phyloP scores from a whole-genome alignment of 2,888 invertebrate species.

The Zaprionus lineosus region DNA sequence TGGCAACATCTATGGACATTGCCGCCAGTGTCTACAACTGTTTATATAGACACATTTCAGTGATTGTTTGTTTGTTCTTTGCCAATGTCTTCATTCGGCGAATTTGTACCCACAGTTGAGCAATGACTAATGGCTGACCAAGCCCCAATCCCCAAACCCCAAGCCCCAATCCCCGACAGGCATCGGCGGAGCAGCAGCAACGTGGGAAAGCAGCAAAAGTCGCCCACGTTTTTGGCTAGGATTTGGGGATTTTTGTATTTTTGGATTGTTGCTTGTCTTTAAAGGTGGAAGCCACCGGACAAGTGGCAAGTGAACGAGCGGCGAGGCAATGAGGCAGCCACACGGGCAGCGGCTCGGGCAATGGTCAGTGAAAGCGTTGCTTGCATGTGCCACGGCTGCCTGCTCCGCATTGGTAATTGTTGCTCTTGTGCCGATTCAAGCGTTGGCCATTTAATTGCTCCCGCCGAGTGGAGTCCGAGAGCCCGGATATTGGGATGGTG shows the following conservation, averaged over 20 bases:
- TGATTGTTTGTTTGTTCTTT: slow-evolving; percentile 53
- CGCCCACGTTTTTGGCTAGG: slow-evolving; percentile 54
- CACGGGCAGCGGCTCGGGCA: slow-evolving; percentile 36
- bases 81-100: slow-evolving; percentile 30
- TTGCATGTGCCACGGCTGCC: slow-evolving; percentile 51
- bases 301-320: neutral
- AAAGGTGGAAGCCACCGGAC: neutral
- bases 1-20: slow-evolving; percentile 29
- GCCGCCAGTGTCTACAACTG: too few relatives aligned
- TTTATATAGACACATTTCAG: slow-evolving; percentile 12
- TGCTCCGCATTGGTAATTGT: slow-evolving; percentile 74
- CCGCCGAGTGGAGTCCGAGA: slow-evolving; percentile 16
- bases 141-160: too few relatives aligned
- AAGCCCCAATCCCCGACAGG: too few relatives aligned
- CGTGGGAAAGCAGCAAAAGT: slow-evolving; percentile 48
- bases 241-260: slow-evolving; percentile 12
- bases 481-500: slow-evolving; percentile 62
- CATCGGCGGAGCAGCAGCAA: slow-evolving; percentile 20
- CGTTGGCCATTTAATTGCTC: slow-evolving; percentile 60
- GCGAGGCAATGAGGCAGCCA: slow-evolving; percentile 4
- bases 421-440: slow-evolving; percentile 59
- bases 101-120: slow-evolving; percentile 34
- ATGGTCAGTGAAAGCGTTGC: slow-evolving; percentile 45
- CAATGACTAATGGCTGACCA: slow-evolving; percentile 63
- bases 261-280: too few relatives aligned